Conservation (phyloP, 2,888 invertebrate genomes). For the Drosophila diplacantha region DNA sequence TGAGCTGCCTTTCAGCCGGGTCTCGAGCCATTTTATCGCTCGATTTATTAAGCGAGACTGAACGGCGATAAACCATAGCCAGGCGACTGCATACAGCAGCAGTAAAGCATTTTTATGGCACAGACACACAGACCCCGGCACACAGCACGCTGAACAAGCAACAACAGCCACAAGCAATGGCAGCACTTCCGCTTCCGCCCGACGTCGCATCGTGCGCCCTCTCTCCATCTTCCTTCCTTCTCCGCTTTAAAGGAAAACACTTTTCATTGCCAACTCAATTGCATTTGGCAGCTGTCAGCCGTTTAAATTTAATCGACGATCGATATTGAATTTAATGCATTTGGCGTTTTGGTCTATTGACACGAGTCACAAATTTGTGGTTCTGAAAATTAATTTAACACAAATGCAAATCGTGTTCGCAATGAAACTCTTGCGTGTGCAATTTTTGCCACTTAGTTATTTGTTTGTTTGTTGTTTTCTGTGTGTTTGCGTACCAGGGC, state of each 20-base stretch:
- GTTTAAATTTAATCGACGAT: slow-evolving; percentile 33
- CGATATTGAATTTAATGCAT: slow-evolving; percentile 16
- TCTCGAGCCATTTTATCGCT: slow-evolving; percentile 40
- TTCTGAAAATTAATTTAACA: slow-evolving; percentile 11
- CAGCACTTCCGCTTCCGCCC: slow-evolving; percentile 44
- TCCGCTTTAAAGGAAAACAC: slow-evolving; percentile 23
- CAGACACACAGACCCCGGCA: slow-evolving; percentile 5
- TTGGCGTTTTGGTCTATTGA: slow-evolving; percentile 1
- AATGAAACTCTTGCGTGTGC: neutral
- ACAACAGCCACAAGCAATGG: slow-evolving; percentile 39
- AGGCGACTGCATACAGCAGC: slow-evolving; percentile 29
- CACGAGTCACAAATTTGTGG: slow-evolving; percentile 1
- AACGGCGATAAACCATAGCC: slow-evolving; percentile 39
- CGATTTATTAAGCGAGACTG: slow-evolving; percentile 44
- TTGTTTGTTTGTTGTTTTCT: slow-evolving; percentile 7
- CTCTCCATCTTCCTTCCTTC: neutral
- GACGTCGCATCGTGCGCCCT: slow-evolving; percentile 8
- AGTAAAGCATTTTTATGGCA: slow-evolving; percentile 45
- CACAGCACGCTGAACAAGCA: slow-evolving; percentile 11
- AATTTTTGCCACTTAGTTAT: neutral
- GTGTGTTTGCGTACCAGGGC: too few relatives aligned
- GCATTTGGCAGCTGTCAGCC: slow-evolving; percentile 1
- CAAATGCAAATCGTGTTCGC: slow-evolving; percentile 7
- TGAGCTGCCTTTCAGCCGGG: slow-evolving; percentile 36
- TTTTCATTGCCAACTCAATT: slow-evolving; percentile 25